Conservation (phyloP, 2,113 vertebrate genomes). For the Ramphastos sulfuratus region DNA sequence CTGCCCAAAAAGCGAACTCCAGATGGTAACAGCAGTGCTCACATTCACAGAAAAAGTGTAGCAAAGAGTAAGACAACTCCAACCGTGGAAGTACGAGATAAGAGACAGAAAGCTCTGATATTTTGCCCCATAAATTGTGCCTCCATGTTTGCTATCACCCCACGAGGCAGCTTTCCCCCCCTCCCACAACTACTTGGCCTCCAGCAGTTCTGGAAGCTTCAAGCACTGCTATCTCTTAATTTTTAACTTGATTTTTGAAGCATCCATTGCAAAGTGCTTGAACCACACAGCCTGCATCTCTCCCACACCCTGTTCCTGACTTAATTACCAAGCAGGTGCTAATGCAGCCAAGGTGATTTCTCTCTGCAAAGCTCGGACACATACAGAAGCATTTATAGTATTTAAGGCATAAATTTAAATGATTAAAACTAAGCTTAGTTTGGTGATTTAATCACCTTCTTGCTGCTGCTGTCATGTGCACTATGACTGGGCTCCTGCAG, state of each 20-base stretch:
- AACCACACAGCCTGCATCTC: background rate
- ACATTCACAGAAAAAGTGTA: background rate
- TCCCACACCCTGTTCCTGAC: background rate
- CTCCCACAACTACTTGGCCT: background rate
- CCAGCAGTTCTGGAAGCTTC: background rate
- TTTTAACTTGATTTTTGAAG: background rate
- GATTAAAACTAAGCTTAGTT: background rate
- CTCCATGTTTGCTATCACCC: accelerated
- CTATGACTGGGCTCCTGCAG: background rate
- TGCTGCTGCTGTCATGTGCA: background rate
- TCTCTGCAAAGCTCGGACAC: background rate
- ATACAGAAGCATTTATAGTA: background rate
- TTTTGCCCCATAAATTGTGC: background rate
- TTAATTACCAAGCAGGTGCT: background rate
- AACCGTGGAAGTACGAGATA: background rate
- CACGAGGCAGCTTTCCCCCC: background rate
- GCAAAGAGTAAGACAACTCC: background rate
- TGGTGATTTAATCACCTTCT: background rate
- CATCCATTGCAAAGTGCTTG: background rate
- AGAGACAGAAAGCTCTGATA: accelerated
- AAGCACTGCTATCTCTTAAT: background rate
- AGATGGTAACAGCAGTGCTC: background rate
- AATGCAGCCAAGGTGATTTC: background rate
- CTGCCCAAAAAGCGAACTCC: background rate
- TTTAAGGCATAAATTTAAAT: background rate